Base-by-base conservation (phyloP, 2,797 vertebrate species). In the Megaceryle alcyon region DNA sequence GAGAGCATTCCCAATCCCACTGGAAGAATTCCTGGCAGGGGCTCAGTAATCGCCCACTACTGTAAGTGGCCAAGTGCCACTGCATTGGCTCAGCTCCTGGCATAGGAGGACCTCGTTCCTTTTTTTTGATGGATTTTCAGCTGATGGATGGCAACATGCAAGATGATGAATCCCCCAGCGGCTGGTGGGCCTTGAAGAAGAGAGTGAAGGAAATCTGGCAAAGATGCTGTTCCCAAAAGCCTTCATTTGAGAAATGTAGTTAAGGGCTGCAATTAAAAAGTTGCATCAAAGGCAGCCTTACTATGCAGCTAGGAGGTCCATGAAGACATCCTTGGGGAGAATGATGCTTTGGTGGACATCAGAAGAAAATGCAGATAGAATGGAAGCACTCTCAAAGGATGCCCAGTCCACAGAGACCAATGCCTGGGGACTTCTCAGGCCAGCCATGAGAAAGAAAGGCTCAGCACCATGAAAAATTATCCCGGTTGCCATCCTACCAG, bases 21-120 rank as follows among this genome's bases (percentile, higher is more conserved):
- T 82, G 82, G 16, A 94, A 64, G 90, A 96, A 96, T 97, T 96
- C 73, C 92, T 94, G 94, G 95, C 96, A 94, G 64, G 71, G 66
- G 68, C 77, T 95, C 95, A 94, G 81, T 22, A 61, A 79, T 95
- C 96, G 88, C 96, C 94, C 96, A 96, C 96, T 76, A 66, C 60
- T 77, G 54, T 70, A 70, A 90, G 89, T 83, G 75, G 88, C 94
- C 86, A 68, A 94, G 88, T 86, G 82, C 66, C 86, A 94, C 43
- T 0, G 1, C 57, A 15, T 14, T 6, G 5, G 65, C 91, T 86
- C 5, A 14, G 63, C 70, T 86, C 66, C 92, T 71, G 82, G 23
- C 33, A 31, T 59, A 17, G 0, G 3, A 71, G 51, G 57, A 84
- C 56, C 48, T 77, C 2, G 16, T 2, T 86, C 82, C 90, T 76